Conservation (phyloP, 2,797 vertebrate genomes). For the Lepilemur septentrionalis region DNA sequence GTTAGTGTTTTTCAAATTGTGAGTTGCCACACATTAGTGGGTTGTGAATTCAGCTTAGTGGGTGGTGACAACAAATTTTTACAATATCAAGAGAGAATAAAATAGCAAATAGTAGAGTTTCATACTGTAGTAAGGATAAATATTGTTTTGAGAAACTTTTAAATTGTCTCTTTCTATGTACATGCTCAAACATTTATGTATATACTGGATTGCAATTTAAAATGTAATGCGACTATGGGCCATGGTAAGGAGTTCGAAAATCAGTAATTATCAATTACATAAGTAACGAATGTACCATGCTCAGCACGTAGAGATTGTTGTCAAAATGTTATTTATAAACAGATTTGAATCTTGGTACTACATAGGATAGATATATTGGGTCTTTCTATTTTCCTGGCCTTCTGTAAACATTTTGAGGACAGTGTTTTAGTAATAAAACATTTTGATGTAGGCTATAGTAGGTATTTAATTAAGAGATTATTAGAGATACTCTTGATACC, state of each 20-base stretch:
- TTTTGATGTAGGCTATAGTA: background rate
- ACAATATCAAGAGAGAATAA: background rate
- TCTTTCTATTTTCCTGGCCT: conserved; percentile 19
- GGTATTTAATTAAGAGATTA: conserved; percentile 6
- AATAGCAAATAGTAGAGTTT: conserved; percentile 35
- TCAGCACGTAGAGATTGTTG: conserved; percentile 2
- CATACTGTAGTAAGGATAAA: background rate
- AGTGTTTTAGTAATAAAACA: conserved; percentile 33
- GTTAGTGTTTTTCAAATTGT: conserved; percentile 17
- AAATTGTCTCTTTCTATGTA: background rate
- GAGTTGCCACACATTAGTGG: background rate
- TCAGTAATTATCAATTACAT: background rate
- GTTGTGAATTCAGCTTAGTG: conserved; percentile 42
- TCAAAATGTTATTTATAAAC: background rate
- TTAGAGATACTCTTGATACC: background rate
- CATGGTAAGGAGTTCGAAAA: conserved; percentile 21
- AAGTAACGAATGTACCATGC: conserved; percentile 2
- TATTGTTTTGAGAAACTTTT: background rate
- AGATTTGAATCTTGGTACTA: conserved; percentile 12
- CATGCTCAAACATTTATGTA: background rate
- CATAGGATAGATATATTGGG: background rate
- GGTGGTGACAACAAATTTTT: background rate
- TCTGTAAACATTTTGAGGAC: conserved; percentile 9
- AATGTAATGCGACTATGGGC: background rate
- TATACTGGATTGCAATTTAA: conserved; percentile 2